Base-by-base conservation (phyloP, 1,140 invertebrate genomes). In the Drosophila azteca region DNA sequence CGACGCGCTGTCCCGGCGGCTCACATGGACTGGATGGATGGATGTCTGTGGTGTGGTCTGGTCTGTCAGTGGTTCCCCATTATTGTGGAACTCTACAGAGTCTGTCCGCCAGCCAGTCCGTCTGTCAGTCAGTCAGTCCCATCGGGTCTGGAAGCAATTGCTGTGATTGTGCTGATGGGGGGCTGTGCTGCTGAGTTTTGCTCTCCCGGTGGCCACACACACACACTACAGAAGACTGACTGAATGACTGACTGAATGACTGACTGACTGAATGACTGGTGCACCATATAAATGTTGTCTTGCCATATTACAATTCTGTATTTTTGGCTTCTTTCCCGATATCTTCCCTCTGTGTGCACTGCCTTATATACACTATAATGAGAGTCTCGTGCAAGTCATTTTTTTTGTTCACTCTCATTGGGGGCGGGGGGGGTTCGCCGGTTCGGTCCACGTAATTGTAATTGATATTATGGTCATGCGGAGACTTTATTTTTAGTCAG, bases 391-490 rank as follows among this genome's bases (percentile, higher is more conserved):
- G 82, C 82, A 87, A 50, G 79, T 70, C 61, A 4, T 11, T 39
- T 13, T 13, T 11, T 39, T 57, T 62, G n/a, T n/a, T 20, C 17
- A 20, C 17, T 66, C 48, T 44, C 63, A 77, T 79, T 80, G 74
- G n/a, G n/a, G n/a, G n/a, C n/a, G n/a, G n/a, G n/a, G n/a, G n/a
- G n/a, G n/a, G n/a, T n/a, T n/a, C n/a, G n/a, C 79, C 71, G 71
- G 43, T 17, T 57, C 22, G 54, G 61, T 48, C 54, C 69, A 55
- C 70, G 39, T 22, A 49, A 82, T 81, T 71, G 83, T 79, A 88
- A 88, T 87, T 87, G 75, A 87, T 87, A 87, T 88, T 82, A 87
- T 87, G 75, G 82, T 87, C 78, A 87, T 69, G 74, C 78, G 51
- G 65, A 75, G 64, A 66, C 59, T 76, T 88, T 88, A 87, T 87